Evolutionary conservation across 2,113 vertebrate species (phyloP).

Genomic region (Brachypodius melanocephalos): DNA sequence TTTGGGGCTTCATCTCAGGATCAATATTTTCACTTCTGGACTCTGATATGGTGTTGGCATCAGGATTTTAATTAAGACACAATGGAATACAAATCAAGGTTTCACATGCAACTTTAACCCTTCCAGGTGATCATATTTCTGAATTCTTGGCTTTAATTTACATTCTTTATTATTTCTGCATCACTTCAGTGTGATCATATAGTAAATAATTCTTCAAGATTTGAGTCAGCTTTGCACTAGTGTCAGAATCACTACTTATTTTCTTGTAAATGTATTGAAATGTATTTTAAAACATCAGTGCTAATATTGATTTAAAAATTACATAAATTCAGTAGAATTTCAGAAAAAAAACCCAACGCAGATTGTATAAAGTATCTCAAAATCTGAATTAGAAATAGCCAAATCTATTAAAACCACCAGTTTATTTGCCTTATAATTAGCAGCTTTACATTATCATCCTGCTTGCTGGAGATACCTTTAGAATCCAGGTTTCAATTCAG

Average conservation of each 20-base stretch:
- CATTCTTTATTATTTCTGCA: not conserved
- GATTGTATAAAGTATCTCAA: not conserved
- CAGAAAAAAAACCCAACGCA: not conserved
- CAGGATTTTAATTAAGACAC: not conserved
- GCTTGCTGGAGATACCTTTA: not conserved
- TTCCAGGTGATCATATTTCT: not conserved
- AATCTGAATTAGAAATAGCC: not conserved
- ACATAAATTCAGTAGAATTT: not conserved
- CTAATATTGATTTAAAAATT: not conserved
- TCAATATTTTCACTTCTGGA: not conserved
- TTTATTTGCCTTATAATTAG: not conserved
- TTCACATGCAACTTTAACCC: not conserved
- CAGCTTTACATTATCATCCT: not conserved
- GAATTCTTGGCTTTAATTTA: not conserved
- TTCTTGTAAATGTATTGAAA: not conserved
- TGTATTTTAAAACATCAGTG: not conserved
- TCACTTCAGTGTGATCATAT: not conserved
- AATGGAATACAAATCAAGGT: not conserved
- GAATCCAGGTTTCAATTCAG: not conserved
- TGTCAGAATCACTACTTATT: not conserved
- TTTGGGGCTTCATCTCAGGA: not conserved
- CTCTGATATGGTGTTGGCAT: not conserved
- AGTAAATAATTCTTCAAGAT: not conserved
- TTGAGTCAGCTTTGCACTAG: not conserved
- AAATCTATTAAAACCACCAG: not conserved